Percentiles rank a stretch among this genome's conserved stretches.
phyloP scores from a whole-genome alignment of 2,797 vertebrate species.

The Chlorospingus flavigularis region DNA sequence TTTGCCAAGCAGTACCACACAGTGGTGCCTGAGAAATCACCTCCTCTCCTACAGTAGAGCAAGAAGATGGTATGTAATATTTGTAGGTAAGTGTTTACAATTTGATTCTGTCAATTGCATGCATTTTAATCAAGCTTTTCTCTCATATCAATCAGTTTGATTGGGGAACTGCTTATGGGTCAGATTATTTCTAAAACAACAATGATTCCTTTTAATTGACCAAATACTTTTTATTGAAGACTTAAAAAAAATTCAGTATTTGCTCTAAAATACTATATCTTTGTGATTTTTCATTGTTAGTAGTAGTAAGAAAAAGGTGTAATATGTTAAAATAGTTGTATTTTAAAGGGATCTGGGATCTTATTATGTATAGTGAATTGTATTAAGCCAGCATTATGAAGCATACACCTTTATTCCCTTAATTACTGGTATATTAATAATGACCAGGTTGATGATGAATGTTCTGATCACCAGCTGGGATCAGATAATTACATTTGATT shows the following conservation, averaged over 20 bases:
- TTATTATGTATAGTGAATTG: conserved; percentile 37
- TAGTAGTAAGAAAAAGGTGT: conserved; percentile 36
- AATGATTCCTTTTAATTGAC: conserved; percentile 6
- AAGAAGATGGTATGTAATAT: conserved; percentile 40
- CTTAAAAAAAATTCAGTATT: neutral
- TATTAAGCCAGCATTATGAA: conserved; percentile 11
- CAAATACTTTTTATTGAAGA: neutral
- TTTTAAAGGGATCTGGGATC: conserved; percentile 42
- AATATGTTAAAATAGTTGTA: conserved; percentile 55
- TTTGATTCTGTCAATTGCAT: conserved; percentile 54
- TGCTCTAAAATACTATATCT: conserved; percentile 4
- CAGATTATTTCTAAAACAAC: conserved; percentile 58
- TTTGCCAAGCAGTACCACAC: conserved; percentile 68
- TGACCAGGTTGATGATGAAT: conserved; percentile 47
- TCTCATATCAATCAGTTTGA: conserved; percentile 39
- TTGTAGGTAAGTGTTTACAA: conserved; percentile 56
- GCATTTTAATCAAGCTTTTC: conserved; percentile 45
- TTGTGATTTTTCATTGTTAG: neutral
- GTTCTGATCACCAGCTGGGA: conserved; percentile 46
- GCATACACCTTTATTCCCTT: conserved; percentile 41
- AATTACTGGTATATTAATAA: conserved; percentile 54
- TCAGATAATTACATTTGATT: conserved; percentile 55
- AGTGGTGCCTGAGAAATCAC: conserved; percentile 60
- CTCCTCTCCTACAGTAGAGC: conserved; percentile 31
- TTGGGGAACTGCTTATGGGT: conserved; percentile 26